Percentiles rank a stretch among this genome's conserved stretches.
phyloP scores from a whole-genome alignment of 2,113 vertebrate genomes.

The Dromiciops gliroides region DNA sequence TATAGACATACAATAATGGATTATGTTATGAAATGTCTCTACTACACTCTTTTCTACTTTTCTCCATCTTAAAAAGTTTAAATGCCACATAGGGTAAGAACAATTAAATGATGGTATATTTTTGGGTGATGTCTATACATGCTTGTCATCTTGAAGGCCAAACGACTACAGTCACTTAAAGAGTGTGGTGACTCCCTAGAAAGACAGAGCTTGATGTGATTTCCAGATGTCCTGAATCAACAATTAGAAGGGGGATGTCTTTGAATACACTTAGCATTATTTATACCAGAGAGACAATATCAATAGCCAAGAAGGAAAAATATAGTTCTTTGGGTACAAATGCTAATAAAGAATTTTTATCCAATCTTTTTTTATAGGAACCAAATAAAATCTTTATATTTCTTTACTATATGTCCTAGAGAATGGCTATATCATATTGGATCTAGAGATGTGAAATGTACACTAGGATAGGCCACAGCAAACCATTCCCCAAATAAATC shows the following conservation, averaged over 20 bases:
- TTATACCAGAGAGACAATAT: conserved; percentile 38
- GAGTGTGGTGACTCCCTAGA: conserved; percentile 1
- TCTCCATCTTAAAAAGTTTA: conserved; percentile 57
- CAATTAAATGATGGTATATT: conserved; percentile 35
- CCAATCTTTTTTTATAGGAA: conserved; percentile 36
- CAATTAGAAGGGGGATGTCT: conserved; percentile 19
- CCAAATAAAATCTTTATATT: conserved; percentile 24
- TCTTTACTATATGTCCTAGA: conserved; percentile 47
- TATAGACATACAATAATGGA: not conserved
- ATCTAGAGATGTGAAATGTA: conserved; percentile 62
- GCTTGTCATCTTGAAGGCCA: conserved; percentile 42
- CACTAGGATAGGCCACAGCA: conserved; percentile 61
- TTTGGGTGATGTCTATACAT: conserved; percentile 22
- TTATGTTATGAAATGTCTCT: conserved; percentile 31
- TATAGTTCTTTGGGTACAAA: conserved; percentile 10
- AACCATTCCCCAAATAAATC: conserved; percentile 69
- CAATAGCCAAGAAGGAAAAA: not conserved
- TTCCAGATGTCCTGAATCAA: conserved; percentile 36
- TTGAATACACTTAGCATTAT: conserved; percentile 25
- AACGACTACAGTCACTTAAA: conserved; percentile 4
- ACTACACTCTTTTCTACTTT: conserved; percentile 24
- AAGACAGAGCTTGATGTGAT: conserved; percentile 2
- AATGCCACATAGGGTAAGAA: conserved; percentile 21
- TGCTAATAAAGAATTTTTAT: conserved; percentile 48
- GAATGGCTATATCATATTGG: conserved; percentile 62